Percentiles rank a stretch among this genome's conserved stretches.
Evolutionary conservation across 2,888 invertebrate genomes (phyloP).

Genomic region (Nephrotoma flavescens): DNA sequence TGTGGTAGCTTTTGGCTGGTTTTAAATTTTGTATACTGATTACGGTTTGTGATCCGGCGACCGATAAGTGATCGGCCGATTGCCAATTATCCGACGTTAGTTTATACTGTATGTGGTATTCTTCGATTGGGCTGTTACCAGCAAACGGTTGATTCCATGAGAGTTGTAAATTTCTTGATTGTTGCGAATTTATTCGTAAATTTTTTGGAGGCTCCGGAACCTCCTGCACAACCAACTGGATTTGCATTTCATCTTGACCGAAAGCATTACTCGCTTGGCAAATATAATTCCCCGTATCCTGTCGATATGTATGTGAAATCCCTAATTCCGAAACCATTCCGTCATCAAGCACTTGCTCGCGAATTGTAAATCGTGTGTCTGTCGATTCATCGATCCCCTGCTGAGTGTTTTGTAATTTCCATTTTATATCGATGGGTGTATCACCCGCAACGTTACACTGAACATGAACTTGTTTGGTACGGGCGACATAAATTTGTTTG

Average conservation of each 20-base stretch:
- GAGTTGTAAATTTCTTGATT: constrained; percentile 68
- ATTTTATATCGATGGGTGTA: constrained; percentile 69
- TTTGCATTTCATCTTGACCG: constrained; percentile 84
- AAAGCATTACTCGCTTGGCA: constrained; percentile 81
- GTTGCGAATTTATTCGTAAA: constrained; percentile 69
- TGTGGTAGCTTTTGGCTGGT: constrained; percentile 76
- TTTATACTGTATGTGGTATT: constrained; percentile 81
- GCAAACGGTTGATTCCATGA: constrained; percentile 84
- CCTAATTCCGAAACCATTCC: constrained; percentile 75
- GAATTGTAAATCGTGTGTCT: constrained; percentile 59
- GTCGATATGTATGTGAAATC: constrained; percentile 68
- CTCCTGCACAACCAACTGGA: constrained; percentile 81
- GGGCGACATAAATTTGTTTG: constrained; percentile 67
- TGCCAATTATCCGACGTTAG: constrained; percentile 74
- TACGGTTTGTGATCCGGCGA: constrained; percentile 68
- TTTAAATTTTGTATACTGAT: constrained; percentile 66
- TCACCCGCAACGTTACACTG: constrained; percentile 83
- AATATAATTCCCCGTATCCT: constrained; percentile 78
- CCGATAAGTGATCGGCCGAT: constrained; percentile 64
- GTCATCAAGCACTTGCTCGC: constrained; percentile 62
- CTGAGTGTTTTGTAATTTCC: constrained; percentile 55
- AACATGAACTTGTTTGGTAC: constrained; percentile 67
- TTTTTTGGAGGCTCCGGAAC: constrained; percentile 82
- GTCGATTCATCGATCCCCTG: constrained; percentile 57
- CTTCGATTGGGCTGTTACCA: constrained; percentile 76